Base-by-base conservation (phyloP, 1,140 invertebrate genomes). In the Lordiphosa mommai region DNA sequence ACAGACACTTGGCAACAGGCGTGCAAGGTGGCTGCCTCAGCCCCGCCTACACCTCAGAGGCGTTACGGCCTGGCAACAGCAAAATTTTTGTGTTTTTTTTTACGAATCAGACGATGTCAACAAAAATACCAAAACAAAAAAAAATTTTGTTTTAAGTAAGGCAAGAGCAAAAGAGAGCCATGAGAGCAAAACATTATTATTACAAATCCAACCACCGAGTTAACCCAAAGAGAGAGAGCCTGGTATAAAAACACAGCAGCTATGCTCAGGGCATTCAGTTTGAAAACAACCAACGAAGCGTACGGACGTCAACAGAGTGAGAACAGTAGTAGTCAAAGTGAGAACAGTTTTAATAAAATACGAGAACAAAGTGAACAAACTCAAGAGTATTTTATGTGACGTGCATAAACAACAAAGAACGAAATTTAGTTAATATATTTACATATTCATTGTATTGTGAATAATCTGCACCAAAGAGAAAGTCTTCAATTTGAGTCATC, bases 51-150 rank as follows among this genome's bases (percentile, higher is more conserved):
- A 55, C 53, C 27, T 29, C 43, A 30, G 23, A 46, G 4, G 46
- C 37, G 36, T 27, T 29, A 12, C 27, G 27, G 50, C 63, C 36
- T 66, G 51, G 57, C 61, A 67, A 67, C 73, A 57, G 23, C 14
- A 61, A 49, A 55, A 38, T 51, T 44, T 17, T 13, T 41, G 23
- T 9, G 14, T 58, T 38, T 30, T 17, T 67, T 74, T 76, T 67
- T 65, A 63, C 82, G 82, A 86, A 86, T 76, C 71, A 86, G 71
- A 32, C 80, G 82, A 86, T 86, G 80, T 86, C 82, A 86, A 86
- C 82, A 86, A 86, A 86, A 86, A 86, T 72, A 82, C 71, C 82
- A 86, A 86, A 86, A 86, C 74, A 80, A 72, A 71, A 82, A 67
- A 67, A 80, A 82, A n/a, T n/a, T 16, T 46, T 14, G 20, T 16